A percentile compares a stretch with the other conserved stretches of the same genome.
Evolutionary conservation across 2,888 invertebrate genomes (phyloP).

Genomic region (Phortica okadai): DNA sequence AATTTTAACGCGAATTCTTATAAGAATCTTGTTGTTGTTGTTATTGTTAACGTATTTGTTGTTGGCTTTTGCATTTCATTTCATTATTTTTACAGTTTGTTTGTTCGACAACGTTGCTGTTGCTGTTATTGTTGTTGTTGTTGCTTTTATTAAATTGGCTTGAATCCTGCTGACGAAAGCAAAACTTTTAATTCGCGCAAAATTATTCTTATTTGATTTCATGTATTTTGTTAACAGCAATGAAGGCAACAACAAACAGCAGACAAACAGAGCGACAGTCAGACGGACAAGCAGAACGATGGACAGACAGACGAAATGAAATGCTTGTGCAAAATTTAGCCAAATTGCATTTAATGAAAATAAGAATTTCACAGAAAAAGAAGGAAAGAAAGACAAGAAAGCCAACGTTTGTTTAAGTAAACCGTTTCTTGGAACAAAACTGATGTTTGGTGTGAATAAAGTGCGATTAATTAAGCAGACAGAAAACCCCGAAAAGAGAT

Average conservation of each 20-base stretch:
- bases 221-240: not conserved
- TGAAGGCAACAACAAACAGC: not conserved
- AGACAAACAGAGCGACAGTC: not conserved
- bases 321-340: not conserved
- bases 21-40: slow-evolving; percentile 19
- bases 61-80: slow-evolving; percentile 56
- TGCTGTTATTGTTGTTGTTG: slow-evolving; percentile 18
- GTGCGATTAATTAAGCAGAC: too few species aligned
- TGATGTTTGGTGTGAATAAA: too few species aligned
- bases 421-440: not conserved
- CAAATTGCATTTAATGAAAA: slow-evolving; percentile 19
- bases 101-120: slow-evolving; percentile 4
- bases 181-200: slow-evolving; percentile 20
- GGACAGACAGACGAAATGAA: not conserved
- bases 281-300: not conserved
- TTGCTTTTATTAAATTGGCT: slow-evolving; percentile 20
- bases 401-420: not conserved
- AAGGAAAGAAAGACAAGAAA: too few species aligned
- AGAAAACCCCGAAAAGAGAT: too few species aligned
- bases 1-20: slow-evolving; percentile 22
- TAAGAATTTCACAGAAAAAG: not conserved
- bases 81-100: slow-evolving; percentile 23
- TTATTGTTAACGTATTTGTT: slow-evolving; percentile 47
- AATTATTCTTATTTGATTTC: slow-evolving; percentile 20
- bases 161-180: slow-evolving; percentile 12